Evolutionary conservation across 30 jellyfish, hydroid and myxozoan species (phyloP).

Genomic region (Hydractinia echinata): DNA sequence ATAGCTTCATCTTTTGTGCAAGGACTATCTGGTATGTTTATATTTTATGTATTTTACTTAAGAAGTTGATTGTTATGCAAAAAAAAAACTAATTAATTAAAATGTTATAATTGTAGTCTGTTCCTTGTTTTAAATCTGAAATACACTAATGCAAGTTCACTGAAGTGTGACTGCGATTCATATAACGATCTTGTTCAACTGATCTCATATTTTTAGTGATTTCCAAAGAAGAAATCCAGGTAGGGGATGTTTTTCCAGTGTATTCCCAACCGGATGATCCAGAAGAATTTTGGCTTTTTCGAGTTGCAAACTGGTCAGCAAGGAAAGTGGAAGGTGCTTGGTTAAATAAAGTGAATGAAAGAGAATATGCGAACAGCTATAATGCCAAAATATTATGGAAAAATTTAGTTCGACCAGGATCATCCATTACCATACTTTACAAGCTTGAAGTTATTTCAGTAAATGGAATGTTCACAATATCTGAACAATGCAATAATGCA

Average conservation of each 20-base stretch:
- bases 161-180: too few relatives aligned
- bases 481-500: slow-evolving; percentile 2
- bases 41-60: too few relatives aligned
- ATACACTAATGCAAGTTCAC: too few relatives aligned
- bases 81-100: too few relatives aligned
- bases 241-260: slow-evolving; percentile 5
- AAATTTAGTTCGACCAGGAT: slow-evolving; percentile 5
- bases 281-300: slow-evolving; percentile 6
- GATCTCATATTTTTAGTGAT: background rate
- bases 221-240: slow-evolving; percentile 1
- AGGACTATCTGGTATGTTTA: background rate
- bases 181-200: too few relatives aligned
- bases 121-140: too few relatives aligned
- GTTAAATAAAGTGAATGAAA: background rate
- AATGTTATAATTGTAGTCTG: too few relatives aligned
- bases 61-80: too few relatives aligned
- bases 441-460: background rate
- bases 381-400: background rate
- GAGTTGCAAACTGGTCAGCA: slow-evolving; percentile 1
- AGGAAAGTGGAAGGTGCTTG: slow-evolving; percentile 1
- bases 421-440: background rate
- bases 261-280: slow-evolving; percentile 11
- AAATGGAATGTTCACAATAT: background rate
- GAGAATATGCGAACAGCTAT: background rate
- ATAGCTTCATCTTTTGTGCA: background rate